These are phyloP conservation scores for Zaprionus kolodkinae DNA, from an alignment of 1,140 invertebrate species.

Conservation along the genomic window DNA sequence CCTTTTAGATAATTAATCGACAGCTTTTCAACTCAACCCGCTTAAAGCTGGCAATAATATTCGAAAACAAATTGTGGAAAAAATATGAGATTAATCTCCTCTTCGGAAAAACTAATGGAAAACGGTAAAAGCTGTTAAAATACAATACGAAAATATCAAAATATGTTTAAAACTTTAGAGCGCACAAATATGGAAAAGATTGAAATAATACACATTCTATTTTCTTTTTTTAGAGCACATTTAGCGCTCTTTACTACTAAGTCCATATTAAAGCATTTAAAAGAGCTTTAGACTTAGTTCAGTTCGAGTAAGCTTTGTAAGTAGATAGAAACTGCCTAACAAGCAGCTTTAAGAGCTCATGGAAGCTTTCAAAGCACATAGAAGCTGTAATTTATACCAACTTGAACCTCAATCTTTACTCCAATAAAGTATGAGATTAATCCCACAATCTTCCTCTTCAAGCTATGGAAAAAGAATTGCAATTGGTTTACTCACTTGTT, in stretches of 20 bases:
- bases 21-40: constrained; percentile 41
- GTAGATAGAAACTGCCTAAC: not conserved
- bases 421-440: not conserved
- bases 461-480: not conserved
- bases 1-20: constrained; percentile 54
- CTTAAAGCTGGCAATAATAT: not conserved
- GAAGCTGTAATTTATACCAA: not conserved
- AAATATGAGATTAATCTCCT: not conserved
- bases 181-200: too few relatives aligned
- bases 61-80: not conserved
- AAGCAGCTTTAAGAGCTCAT: not conserved
- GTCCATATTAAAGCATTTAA: too few relatives aligned
- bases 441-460: not conserved
- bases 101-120: not conserved
- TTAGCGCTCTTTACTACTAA: too few relatives aligned
- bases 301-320: not conserved
- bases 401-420: not conserved
- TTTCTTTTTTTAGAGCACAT: too few relatives aligned
- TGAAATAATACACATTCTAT: too few relatives aligned
- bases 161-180: too few relatives aligned
- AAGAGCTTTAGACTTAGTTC: too few relatives aligned
- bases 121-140: not conserved
- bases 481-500: constrained; percentile 76
- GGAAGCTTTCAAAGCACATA: not conserved
- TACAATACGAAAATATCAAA: not conserved